Conservation (phyloP, 2,797 vertebrate genomes). For the Phoebastria nigripes region DNA sequence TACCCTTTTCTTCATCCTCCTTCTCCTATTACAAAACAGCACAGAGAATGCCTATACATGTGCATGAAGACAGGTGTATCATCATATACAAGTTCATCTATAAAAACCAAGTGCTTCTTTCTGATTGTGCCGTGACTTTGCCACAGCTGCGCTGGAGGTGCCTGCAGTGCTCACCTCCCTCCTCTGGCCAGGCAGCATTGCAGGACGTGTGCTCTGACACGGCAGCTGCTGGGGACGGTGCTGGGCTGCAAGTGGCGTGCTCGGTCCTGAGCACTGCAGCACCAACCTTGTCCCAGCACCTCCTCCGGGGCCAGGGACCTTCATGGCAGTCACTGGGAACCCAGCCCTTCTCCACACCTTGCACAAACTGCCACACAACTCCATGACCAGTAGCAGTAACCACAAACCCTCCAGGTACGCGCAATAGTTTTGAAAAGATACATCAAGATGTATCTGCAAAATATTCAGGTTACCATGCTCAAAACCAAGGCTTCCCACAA, state of each 20-base stretch:
- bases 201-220: not conserved
- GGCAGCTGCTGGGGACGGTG: not conserved
- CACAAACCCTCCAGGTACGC: not conserved
- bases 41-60: not conserved
- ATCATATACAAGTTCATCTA: accelerated
- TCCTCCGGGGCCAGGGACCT: not conserved
- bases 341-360: not conserved
- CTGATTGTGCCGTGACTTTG: not conserved
- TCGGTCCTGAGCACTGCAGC: not conserved
- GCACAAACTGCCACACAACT: not conserved
- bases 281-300: not conserved
- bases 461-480: not conserved
- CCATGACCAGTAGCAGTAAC: not conserved
- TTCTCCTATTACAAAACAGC: not conserved
- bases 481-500: not conserved
- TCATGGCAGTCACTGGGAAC: accelerated
- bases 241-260: not conserved
- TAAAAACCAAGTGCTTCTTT: not conserved
- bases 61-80: not conserved
- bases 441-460: not conserved
- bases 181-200: not conserved
- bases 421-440: not conserved
- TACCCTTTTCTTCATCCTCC: not conserved
- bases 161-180: not conserved
- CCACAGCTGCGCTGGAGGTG: accelerated